Conservation (phyloP, 2,113 vertebrate genomes). For the Lepus americanus region DNA sequence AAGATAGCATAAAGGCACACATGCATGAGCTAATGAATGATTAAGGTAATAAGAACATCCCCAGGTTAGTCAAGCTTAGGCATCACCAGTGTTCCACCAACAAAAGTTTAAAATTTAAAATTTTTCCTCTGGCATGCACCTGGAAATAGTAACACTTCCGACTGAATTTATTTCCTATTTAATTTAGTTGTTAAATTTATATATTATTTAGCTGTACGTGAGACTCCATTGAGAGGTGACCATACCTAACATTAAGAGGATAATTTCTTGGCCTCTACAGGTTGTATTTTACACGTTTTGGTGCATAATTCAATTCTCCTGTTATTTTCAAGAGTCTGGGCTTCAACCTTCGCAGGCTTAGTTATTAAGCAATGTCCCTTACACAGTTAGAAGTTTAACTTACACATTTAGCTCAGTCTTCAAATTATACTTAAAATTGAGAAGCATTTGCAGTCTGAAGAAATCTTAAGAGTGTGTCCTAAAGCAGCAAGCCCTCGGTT, state of each 20-base stretch:
- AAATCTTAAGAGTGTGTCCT: background rate
- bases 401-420: slow-evolving; percentile 1
- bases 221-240: background rate
- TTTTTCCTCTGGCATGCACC: background rate
- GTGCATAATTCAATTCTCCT: background rate
- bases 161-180: background rate
- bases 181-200: slow-evolving; percentile 7
- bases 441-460: background rate
- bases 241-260: slow-evolving; percentile 42
- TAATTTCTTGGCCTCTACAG: background rate
- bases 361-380: background rate
- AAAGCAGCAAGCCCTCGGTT: background rate
- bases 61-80: background rate
- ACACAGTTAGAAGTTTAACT: background rate
- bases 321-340: slow-evolving; percentile 36
- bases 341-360: slow-evolving; percentile 41
- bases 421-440: slow-evolving; percentile 31
- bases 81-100: background rate
- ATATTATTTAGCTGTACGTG: background rate
- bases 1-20: background rate
- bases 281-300: background rate
- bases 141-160: slow-evolving; percentile 35
- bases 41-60: background rate
- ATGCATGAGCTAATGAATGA: background rate
- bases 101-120: background rate